phyloP scores from a whole-genome alignment of 2,888 invertebrate species.

The Apodemia zela region DNA sequence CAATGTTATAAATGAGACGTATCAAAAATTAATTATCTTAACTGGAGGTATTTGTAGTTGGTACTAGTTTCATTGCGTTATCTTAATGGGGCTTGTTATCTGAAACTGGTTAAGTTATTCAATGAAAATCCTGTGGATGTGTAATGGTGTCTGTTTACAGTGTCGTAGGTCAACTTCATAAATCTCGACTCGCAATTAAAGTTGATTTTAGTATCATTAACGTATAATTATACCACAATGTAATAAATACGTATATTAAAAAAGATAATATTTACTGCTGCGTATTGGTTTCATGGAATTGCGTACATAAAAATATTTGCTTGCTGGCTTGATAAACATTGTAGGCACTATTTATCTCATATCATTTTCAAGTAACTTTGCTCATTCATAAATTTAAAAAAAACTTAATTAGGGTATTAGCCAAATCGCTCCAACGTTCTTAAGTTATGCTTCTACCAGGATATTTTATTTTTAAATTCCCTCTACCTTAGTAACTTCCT shows the following conservation, averaged over 20 bases:
- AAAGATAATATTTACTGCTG: no score
- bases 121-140: slow-evolving; percentile 5
- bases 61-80: background rate
- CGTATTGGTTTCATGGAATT: no score
- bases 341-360: no score
- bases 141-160: background rate
- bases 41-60: background rate
- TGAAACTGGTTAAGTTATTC: background rate
- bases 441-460: no score
- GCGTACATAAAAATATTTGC: no score
- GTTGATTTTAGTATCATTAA: slow-evolving; percentile 31
- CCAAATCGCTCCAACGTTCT: no score
- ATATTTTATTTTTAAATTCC: no score
- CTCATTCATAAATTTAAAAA: no score
- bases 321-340: no score
- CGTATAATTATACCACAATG: slow-evolving; percentile 24
- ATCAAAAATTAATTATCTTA: slow-evolving; percentile 9
- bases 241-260: background rate
- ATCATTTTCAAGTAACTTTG: no score
- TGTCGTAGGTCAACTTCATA: slow-evolving; percentile 27
- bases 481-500: no score
- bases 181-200: slow-evolving; percentile 31
- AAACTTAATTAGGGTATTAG: no score
- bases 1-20: slow-evolving; percentile 3
- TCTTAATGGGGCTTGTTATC: slow-evolving; percentile 10